phyloP scores from a whole-genome alignment of 1,140 invertebrate species.

The Harlomillsia oculata region DNA sequence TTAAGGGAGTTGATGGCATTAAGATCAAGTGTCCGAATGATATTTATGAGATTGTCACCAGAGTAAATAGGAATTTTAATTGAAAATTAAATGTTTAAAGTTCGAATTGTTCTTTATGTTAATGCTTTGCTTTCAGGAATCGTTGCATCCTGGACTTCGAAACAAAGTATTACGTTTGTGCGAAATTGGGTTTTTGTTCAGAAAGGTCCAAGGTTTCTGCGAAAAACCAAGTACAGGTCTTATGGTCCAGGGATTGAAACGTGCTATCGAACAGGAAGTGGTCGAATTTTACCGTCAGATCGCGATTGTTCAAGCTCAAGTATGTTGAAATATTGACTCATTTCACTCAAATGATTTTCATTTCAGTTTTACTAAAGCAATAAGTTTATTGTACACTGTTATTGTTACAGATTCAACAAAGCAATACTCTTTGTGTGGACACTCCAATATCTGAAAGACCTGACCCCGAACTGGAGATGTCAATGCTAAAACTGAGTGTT shows the following conservation, averaged over 20 bases:
- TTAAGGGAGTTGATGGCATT: slow-evolving; percentile 71
- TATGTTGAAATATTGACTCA: slow-evolving; percentile 38
- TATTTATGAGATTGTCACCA: slow-evolving; percentile 53
- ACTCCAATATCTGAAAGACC: slow-evolving; percentile 41
- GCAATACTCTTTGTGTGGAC: slow-evolving; percentile 31
- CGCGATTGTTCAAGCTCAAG: slow-evolving; percentile 73
- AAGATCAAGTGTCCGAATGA: slow-evolving; percentile 57
- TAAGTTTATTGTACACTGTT: slow-evolving; percentile 1
- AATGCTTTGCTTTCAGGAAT: slow-evolving; percentile 37
- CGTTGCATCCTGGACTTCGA: slow-evolving; percentile 41
- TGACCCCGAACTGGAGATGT: slow-evolving; percentile 47
- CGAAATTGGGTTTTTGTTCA: slow-evolving; percentile 79
- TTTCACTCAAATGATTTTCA: background rate
- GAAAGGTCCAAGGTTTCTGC: slow-evolving; percentile 60
- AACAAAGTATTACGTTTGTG: slow-evolving; percentile 58
- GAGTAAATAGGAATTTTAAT: slow-evolving; percentile 39
- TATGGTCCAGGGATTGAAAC: slow-evolving; percentile 74
- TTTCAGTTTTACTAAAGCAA: background rate
- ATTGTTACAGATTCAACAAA: slow-evolving; percentile 23
- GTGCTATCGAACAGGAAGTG: slow-evolving; percentile 72
- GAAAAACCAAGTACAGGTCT: slow-evolving; percentile 53
- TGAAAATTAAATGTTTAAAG: too few relatives aligned
- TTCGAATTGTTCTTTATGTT: too few relatives aligned
- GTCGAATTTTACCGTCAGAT: slow-evolving; percentile 78
- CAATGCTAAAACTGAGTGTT: slow-evolving; percentile 62